A percentile compares a stretch with the other conserved stretches of the same genome.
These are phyloP conservation scores for Cygnus atratus DNA, from an alignment of 2,113 vertebrate species.

Conservation along the genomic window DNA sequence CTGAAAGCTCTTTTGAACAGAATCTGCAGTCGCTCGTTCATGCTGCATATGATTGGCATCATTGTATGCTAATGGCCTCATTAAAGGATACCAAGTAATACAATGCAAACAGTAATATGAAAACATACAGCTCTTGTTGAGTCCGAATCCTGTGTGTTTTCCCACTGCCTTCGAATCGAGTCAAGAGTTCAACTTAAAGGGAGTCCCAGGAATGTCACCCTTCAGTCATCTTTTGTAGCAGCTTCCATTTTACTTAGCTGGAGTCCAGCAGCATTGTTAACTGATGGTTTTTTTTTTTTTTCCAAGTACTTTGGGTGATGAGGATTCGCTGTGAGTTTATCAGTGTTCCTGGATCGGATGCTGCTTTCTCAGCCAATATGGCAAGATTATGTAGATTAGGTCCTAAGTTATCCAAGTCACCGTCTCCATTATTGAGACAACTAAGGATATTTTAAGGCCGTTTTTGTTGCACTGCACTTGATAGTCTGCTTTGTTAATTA, in stretches of 20 bases:
- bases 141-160: background rate
- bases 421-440: background rate
- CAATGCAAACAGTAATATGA: background rate
- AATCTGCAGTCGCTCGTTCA: rapidly evolving
- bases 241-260: background rate
- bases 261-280: background rate
- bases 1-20: background rate
- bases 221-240: background rate
- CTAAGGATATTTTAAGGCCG: background rate
- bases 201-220: background rate
- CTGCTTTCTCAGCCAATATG: background rate
- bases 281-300: background rate
- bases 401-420: background rate
- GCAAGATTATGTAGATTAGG: background rate
- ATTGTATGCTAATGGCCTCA: background rate
- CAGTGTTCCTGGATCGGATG: background rate
- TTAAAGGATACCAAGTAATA: background rate
- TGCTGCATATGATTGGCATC: background rate
- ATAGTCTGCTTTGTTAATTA: background rate
- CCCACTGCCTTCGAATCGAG: background rate
- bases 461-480: background rate
- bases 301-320: background rate
- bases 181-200: background rate
- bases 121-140: background rate
- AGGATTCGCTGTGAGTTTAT: background rate